Conservation (phyloP, 2,113 vertebrate species). For the Capra hircus region DNA sequence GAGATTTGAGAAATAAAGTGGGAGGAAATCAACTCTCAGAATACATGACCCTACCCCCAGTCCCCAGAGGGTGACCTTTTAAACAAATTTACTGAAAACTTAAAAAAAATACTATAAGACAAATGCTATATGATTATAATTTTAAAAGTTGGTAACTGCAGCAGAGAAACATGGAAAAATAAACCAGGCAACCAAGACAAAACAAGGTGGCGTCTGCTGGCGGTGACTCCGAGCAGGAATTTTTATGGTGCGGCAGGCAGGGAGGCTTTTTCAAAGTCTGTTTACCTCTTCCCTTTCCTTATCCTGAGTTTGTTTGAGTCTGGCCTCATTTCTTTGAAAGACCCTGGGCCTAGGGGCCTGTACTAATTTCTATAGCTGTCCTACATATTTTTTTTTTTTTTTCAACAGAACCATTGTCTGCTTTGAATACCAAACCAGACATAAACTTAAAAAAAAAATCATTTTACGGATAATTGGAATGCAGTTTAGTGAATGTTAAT, state of each 20-base stretch:
- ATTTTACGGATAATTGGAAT: not conserved
- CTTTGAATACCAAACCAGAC: constrained; percentile 30
- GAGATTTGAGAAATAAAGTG: not conserved
- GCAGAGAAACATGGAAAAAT: not conserved
- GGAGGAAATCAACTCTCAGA: not conserved
- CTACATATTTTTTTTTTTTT: not conserved
- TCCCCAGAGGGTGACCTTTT: not conserved
- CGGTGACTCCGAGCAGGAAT: not conserved
- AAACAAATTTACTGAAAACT: not conserved
- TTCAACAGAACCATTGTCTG: not conserved
- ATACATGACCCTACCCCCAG: accelerated
- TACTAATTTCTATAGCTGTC: constrained; percentile 27
- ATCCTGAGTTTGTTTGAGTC: not conserved
- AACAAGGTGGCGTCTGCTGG: not conserved
- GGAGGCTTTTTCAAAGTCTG: not conserved
- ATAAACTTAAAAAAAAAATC: not conserved
- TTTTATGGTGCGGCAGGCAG: no score
- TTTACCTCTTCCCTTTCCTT: not conserved
- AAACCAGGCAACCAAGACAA: not conserved
- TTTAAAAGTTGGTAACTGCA: not conserved
- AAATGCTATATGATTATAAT: not conserved
- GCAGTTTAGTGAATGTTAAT: not conserved
- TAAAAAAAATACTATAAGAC: not conserved
- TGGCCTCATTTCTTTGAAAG: constrained; percentile 38
- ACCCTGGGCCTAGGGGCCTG: not conserved